A percentile compares a stretch with the other conserved stretches of the same genome.
Evolutionary conservation across 2,888 invertebrate species (phyloP).

Genomic region (Linnaemya vulpina): DNA sequence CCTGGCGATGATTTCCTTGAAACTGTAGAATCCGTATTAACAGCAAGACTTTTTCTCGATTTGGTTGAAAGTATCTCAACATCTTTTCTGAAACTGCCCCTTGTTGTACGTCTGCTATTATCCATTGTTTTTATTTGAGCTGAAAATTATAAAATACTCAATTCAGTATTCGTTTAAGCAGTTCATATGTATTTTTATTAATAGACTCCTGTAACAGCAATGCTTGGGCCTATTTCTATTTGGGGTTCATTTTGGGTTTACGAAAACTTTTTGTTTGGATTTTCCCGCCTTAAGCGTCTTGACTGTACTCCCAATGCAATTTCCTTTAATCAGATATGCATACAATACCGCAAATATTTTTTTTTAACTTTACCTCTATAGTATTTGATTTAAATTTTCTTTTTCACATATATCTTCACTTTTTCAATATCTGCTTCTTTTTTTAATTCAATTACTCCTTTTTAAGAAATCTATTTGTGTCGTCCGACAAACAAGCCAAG

Average conservation of each 20-base stretch:
- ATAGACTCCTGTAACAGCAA: constrained; percentile 23
- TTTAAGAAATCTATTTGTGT: constrained; percentile 30
- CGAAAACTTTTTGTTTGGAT: constrained; percentile 47
- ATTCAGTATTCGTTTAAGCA: not conserved
- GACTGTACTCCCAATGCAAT: constrained; percentile 63
- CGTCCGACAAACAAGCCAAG: constrained; percentile 64
- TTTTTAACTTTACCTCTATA: constrained; percentile 34
- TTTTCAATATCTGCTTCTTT: not conserved
- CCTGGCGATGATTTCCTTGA: constrained; percentile 67
- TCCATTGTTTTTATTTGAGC: constrained; percentile 69
- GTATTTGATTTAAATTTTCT: constrained; percentile 5
- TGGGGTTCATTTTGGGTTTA: constrained; percentile 51
- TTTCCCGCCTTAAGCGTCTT: constrained; percentile 72
- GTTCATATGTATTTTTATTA: constrained; percentile 32
- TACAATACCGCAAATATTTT: not conserved
- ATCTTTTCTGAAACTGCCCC: constrained; percentile 68
- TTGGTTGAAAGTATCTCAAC: constrained; percentile 58
- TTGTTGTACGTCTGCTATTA: constrained; percentile 72
- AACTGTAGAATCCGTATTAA: constrained; percentile 43
- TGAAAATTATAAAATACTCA: constrained; percentile 11
- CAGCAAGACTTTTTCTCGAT: constrained; percentile 32
- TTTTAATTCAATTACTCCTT: not conserved
- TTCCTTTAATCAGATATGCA: not conserved
- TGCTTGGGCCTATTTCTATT: constrained; percentile 47
- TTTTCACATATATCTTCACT: constrained; percentile 11